Conservation (phyloP, 2,113 vertebrate genomes). For the Chamaea fasciata region DNA sequence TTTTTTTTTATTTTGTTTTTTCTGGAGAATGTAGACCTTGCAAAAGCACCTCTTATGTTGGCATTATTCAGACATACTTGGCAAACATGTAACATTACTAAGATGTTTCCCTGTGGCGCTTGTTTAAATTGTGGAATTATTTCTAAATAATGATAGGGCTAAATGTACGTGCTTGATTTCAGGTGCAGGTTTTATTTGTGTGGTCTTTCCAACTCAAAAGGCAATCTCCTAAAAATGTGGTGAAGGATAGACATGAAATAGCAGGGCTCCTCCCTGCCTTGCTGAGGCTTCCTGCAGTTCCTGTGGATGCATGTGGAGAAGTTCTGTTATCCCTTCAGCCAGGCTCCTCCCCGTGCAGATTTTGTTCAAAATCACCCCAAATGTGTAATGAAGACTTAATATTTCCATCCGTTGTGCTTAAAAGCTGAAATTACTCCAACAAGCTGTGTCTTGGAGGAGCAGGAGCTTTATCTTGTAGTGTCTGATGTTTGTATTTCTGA, state of each 20-base stretch:
- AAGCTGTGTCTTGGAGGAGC: background rate
- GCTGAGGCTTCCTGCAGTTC: background rate
- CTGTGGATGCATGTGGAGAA: background rate
- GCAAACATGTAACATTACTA: constrained; percentile 86
- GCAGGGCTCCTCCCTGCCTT: background rate
- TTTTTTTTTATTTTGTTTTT: constrained; percentile 58
- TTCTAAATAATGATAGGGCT: constrained; percentile 58
- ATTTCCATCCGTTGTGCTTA: background rate
- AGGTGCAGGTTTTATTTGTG: constrained; percentile 13
- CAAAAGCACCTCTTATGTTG: constrained; percentile 84
- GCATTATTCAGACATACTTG: constrained; percentile 95
- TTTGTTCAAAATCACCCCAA: background rate
- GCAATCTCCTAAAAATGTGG: background rate
- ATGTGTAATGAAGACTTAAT: background rate
- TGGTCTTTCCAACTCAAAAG: background rate
- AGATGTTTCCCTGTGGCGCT: constrained; percentile 72
- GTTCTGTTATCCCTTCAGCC: background rate
- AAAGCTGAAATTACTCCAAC: background rate
- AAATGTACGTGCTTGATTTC: constrained; percentile 43
- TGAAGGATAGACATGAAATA: background rate
- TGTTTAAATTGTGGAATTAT: constrained; percentile 66
- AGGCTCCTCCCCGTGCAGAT: background rate
- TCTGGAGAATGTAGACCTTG: constrained; percentile 78
- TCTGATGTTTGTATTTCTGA: background rate
- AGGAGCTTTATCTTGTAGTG: background rate